Base-by-base conservation (phyloP, 2,113 vertebrate genomes). In the Cynopterus brachyotis region DNA sequence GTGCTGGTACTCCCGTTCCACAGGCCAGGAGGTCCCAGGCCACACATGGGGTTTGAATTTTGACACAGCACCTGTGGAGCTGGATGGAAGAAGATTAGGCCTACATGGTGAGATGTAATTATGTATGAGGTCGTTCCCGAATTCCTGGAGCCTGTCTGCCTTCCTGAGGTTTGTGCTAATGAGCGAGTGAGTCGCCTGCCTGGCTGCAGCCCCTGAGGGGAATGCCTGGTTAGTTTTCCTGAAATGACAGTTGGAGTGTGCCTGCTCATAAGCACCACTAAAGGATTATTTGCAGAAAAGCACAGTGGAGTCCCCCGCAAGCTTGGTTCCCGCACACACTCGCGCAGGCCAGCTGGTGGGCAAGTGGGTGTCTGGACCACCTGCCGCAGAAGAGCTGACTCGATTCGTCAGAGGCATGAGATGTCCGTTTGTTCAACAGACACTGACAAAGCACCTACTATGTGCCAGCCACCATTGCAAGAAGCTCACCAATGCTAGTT, bases 1-100 rank as follows among this genome's bases (percentile, higher is more conserved):
- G n/a, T 24, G 67, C 26, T 5, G 20, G 72, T 1, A 4, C 20
- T 17, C 1, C 11, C 0, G 0, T 8, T n/a, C 59, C 69, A 30
- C 26, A 24, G 78, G 76, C 73, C 6, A 0, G 70, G 13, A 20
- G 9, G 15, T 22, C 87, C 30, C 6, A 1, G 79, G 67, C 79
- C 76, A 13, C 35, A 10, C 15, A n/a, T 3, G 73, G 78, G 28
- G 4, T 15, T 17, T 57, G 47, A 35, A 37, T 73, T 84, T 90
- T 72, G 83, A 45, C 16, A 0, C 30, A 4, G 20, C 26, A 9
- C 19, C 3, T 42, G 0, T 0, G 32, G 20, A 62, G 6, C 47
- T 75, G 2, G 8, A 30, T 35, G 1, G 17, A 69, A 81, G 53
- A 32, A 13, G 40, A 9, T 5, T 0, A 80, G 85, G 53, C 40